These are phyloP conservation scores for Callinectes sapidus DNA, from an alignment of 2,888 invertebrate species.

Conservation along the genomic window DNA sequence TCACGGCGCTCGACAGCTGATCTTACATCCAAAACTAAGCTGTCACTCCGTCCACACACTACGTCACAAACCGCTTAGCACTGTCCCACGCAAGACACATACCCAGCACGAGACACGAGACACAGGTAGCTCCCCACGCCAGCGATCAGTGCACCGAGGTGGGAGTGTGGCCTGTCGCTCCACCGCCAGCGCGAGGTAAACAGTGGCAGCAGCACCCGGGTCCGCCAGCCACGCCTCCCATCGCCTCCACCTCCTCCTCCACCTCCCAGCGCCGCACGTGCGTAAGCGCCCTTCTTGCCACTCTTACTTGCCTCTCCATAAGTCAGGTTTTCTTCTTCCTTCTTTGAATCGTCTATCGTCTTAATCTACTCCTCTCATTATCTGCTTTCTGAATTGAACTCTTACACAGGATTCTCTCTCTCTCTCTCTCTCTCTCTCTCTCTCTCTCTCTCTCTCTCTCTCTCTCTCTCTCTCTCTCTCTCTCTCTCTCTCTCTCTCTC, in stretches of 20 bases:
- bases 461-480: slow-evolving; percentile 1
- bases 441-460: slow-evolving; percentile 1
- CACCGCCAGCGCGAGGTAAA: slow-evolving; percentile 37
- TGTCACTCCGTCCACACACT: not conserved
- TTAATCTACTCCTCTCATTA: not conserved
- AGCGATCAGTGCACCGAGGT: slow-evolving; percentile 13
- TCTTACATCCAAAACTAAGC: not conserved
- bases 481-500: slow-evolving; percentile 1
- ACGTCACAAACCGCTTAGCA: not conserved
- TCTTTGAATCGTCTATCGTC: not conserved
- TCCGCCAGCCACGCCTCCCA: slow-evolving; percentile 22
- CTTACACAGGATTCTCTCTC: not conserved
- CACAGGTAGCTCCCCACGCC: not conserved
- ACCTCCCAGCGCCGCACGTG: slow-evolving; percentile 17
- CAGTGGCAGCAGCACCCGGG: slow-evolving; percentile 34
- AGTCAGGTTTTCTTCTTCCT: not conserved
- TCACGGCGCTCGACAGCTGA: not conserved
- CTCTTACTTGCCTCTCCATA: not conserved
- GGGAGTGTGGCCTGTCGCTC: not conserved
- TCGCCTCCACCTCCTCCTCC: slow-evolving; percentile 26
- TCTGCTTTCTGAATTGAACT: not conserved
- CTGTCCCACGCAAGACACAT: not conserved
- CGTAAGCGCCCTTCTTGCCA: slow-evolving; percentile 24
- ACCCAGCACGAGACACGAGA: not conserved
- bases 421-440: slow-evolving; percentile 4